Conservation (phyloP, 2,797 vertebrate species). For the Acridotheres tristis region DNA sequence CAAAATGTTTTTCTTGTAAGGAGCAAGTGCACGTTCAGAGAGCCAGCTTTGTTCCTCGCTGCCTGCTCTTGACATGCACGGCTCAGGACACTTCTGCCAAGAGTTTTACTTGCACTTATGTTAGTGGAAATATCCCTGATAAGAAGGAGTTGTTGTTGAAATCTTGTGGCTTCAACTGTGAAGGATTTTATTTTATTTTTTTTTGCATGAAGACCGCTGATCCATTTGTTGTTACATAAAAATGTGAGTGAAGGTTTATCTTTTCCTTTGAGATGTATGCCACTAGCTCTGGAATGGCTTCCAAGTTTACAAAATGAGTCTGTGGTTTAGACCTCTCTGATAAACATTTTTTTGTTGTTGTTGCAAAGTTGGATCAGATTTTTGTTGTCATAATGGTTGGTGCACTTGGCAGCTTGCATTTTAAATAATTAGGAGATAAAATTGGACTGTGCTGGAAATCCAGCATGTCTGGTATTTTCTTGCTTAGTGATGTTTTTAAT, state of each 20-base stretch:
- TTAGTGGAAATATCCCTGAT: slow-evolving; percentile 50
- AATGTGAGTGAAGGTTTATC: slow-evolving; percentile 69
- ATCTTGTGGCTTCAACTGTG: slow-evolving; percentile 5
- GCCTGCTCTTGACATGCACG: background rate
- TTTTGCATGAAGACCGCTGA: slow-evolving; percentile 18
- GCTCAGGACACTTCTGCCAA: slow-evolving; percentile 14
- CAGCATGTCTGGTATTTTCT: slow-evolving; percentile 58
- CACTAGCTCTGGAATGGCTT: slow-evolving; percentile 54
- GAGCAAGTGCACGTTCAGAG: background rate
- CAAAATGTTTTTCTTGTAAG: background rate
- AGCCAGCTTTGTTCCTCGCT: background rate
- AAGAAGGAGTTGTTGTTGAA: slow-evolving; percentile 22
- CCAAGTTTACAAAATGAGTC: slow-evolving; percentile 68
- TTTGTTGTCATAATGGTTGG: slow-evolving; percentile 44
- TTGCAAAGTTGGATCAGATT: slow-evolving; percentile 65
- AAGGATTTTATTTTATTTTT: slow-evolving; percentile 52
- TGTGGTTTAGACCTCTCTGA: slow-evolving; percentile 61
- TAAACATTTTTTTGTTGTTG: slow-evolving; percentile 63
- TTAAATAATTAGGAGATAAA: slow-evolving; percentile 65
- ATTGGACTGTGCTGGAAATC: slow-evolving; percentile 48
- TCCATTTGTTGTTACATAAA: slow-evolving; percentile 48
- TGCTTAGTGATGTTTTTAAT: slow-evolving; percentile 47
- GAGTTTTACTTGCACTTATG: slow-evolving; percentile 44
- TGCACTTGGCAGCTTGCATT: slow-evolving; percentile 45
- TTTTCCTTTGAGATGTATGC: slow-evolving; percentile 61